Base-by-base conservation (phyloP, 2,888 invertebrate species). In the Odontocerum albicorne region DNA sequence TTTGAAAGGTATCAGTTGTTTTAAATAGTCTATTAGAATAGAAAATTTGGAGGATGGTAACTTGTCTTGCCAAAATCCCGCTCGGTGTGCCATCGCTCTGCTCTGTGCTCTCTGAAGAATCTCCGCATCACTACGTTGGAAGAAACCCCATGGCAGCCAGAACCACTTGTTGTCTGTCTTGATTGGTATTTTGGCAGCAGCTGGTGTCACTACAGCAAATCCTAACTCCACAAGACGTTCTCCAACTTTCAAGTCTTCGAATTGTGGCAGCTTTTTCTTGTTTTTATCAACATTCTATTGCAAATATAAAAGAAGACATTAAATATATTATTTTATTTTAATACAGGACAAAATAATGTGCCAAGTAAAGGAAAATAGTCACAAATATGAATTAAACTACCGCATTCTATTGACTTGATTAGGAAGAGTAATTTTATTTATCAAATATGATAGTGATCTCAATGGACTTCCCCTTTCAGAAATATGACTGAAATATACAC, bases 141-240 rank as follows among this genome's bases (percentile, higher is more conserved):
- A 64, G 10, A 71, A 72, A 6, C 76, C 66, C 53, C 49, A 49
- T 8, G 42, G 49, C 12, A 53, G 12, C 57, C 55, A 53, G 32
- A 39, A 44, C 55, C 51, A 53, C 45, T 39, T 49, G 13, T 15
- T 13, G 12, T 49, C 45, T 4, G 36, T 22, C 32, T 46, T 50
- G 15, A 8, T 12, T 6, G 60, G 44, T n/a, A 12, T 27, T 2
- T 32, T n/a, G 10, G 60, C 42, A 8, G 47, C 32, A 63, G 64
- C 60, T 56, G 59, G 12, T 72, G 75, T 1, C 74, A 68, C 52
- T 70, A 71, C 8, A 70, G 72, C 78, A 65, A 73, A 76, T 15
- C 78, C 78, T 54, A 78, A 72, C 62, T 77, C 77, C 12, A 78
- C 73, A 27, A 78, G 65, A 60, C 72, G 74, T 63, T 75, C 70